Conservation (phyloP, 1,140 invertebrate species). For the Drosophila malerkotliana region DNA sequence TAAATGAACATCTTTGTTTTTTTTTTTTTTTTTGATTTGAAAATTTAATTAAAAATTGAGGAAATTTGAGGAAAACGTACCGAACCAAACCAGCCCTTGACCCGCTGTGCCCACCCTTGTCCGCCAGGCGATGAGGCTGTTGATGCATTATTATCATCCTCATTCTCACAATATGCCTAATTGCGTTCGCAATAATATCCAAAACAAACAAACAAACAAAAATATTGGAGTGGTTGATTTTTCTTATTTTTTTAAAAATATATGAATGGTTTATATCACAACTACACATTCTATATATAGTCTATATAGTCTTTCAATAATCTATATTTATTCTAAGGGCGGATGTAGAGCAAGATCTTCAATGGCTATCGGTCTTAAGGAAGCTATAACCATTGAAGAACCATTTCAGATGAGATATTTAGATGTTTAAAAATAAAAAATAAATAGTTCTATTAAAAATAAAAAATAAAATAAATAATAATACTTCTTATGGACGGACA, state of each 20-base stretch:
- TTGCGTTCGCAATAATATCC: conserved; percentile 56
- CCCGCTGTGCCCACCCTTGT: conserved; percentile 88
- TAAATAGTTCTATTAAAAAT: background rate
- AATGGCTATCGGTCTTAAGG: background rate
- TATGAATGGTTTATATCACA: conserved; percentile 47
- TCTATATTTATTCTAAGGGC: conserved; percentile 9
- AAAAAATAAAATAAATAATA: background rate
- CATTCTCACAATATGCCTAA: conserved; percentile 84
- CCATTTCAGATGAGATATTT: too few species aligned
- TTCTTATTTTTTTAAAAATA: conserved; percentile 13
- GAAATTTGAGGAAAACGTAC: conserved; percentile 85
- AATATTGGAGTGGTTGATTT: conserved; percentile 67
- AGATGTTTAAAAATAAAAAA: background rate
- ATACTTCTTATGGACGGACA: background rate
- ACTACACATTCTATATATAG: conserved; percentile 19
- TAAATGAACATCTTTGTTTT: conserved; percentile 43
- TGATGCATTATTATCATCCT: conserved; percentile 83
- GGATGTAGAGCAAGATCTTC: conserved; percentile 1
- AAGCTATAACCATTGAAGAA: too few species aligned
- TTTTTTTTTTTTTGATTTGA: conserved; percentile 41
- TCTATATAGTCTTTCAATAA: background rate
- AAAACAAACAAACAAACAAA: conserved; percentile 65
- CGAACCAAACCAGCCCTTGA: conserved; percentile 88
- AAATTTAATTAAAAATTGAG: conserved; percentile 51
- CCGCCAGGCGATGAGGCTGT: conserved; percentile 85